Evolutionary conservation across 2,888 invertebrate genomes (phyloP), one percentile per base, ranked within the genome.

Genomic region (Hirtodrosophila histrioides): DNA sequence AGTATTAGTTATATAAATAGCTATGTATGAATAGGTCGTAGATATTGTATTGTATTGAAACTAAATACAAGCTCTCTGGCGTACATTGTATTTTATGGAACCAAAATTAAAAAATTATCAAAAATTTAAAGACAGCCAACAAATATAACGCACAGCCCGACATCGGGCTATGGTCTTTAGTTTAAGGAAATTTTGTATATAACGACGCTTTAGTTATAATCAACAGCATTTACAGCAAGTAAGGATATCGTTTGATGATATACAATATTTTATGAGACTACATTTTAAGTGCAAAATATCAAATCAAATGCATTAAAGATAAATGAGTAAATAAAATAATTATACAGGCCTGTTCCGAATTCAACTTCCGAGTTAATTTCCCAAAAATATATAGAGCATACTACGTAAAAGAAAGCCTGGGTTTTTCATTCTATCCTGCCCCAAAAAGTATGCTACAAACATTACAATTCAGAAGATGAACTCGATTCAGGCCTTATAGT

Each of bases 1-100:
- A 81, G 81, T 39, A 62, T 57, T 69, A 69, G 31, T 57, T 56
- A 50, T 56, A 50, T 69, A 49, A 58, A 31, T 31, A 31, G 41
- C 48, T 64, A 75, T 64, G 51, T 78, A 68, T 69, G 69, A 54
- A 57, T 69, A 76, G 69, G 35, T 51, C 54, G 46, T 68, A 68
- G 35, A 48, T 62, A 70, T 66, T 49, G 37, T 62, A 73, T 46
- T 40, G 31, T 31, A 31, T 31, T 31, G 9, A 6, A 31, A 39
- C 50, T 41, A 41, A 43, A 45, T 39, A 53, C 37, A 33, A 40
- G 5, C 45, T 51, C 63, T 54, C 63, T 65, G 71, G 57, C 60
- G 55, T 58, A 58, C 50, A 54, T 67, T 67, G 75, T 62, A 67
- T 67, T 69, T 69, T 60, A 75, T 37, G 56, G 70, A 74, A 63